These are phyloP conservation scores for Chunga burmeisteri DNA, from an alignment of 2,113 vertebrate species.

Conservation along the genomic window DNA sequence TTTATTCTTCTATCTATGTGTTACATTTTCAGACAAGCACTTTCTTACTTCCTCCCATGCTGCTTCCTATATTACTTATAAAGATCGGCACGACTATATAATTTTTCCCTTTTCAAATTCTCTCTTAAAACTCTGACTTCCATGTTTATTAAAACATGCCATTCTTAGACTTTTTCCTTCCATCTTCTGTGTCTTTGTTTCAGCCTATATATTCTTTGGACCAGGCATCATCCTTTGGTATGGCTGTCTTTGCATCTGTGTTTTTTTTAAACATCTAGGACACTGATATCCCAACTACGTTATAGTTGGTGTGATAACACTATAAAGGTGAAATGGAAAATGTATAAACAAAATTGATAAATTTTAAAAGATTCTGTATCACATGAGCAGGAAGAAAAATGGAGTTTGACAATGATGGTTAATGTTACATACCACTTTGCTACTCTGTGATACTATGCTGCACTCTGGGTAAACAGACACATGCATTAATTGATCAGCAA, in stretches of 20 bases:
- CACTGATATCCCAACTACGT: neutral
- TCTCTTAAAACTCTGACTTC: neutral
- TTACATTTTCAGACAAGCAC: neutral
- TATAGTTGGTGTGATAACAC: neutral
- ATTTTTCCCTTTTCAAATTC: neutral
- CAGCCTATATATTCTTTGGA: neutral
- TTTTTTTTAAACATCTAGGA: neutral
- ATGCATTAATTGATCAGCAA: neutral
- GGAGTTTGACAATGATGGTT: neutral
- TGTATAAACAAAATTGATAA: neutral
- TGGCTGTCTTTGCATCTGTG: neutral
- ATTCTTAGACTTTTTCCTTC: neutral
- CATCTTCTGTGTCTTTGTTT: neutral
- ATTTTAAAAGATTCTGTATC: neutral
- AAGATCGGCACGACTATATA: neutral
- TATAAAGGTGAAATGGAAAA: neutral
- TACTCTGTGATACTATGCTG: neutral
- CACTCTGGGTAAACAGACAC: neutral
- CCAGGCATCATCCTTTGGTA: neutral
- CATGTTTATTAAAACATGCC: neutral
- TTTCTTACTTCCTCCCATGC: neutral
- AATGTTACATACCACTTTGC: neutral
- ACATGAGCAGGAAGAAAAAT: neutral
- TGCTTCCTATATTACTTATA: neutral
- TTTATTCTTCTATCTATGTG: neutral